Evolutionary conservation across 2,797 vertebrate species (phyloP).

Genomic region (Micromesistius poutassou): DNA sequence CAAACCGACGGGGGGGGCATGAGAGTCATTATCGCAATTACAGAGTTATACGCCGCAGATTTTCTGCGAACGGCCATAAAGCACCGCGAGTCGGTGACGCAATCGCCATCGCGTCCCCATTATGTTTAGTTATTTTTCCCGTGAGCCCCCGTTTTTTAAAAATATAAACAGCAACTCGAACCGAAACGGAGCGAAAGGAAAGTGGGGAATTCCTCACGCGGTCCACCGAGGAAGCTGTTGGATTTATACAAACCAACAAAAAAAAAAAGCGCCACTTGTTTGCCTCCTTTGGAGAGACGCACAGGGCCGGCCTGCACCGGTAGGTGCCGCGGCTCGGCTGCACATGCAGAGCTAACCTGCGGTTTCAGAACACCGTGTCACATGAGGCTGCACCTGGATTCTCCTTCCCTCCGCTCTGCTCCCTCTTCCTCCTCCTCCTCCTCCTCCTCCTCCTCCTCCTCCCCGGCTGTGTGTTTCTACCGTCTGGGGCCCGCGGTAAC

Average conservation of each 20-base stretch:
- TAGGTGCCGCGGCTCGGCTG: neutral
- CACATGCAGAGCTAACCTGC: constrained; percentile 47
- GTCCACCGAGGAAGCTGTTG: neutral
- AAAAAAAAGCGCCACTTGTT: neutral
- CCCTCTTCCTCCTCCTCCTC: neutral
- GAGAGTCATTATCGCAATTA: neutral
- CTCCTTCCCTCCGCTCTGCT: neutral
- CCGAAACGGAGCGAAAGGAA: neutral
- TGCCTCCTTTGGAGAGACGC: neutral
- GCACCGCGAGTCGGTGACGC: neutral
- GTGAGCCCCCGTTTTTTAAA: neutral
- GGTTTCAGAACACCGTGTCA: constrained; percentile 68
- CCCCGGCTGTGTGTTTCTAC: constrained; percentile 22
- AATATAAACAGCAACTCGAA: neutral
- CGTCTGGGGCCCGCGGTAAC: constrained; percentile 46
- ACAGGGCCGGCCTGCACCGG: neutral
- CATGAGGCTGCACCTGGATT: constrained; percentile 47
- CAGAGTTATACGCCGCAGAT: neutral
- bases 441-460: neutral
- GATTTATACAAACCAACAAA: too few relatives aligned
- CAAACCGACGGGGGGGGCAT: neutral
- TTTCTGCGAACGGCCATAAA: neutral
- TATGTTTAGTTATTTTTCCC: neutral
- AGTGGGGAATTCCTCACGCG: neutral
- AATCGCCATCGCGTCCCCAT: constrained; percentile 13